Evolutionary conservation across 2,888 invertebrate species (phyloP).

Genomic region (Rotaria sp.): DNA sequence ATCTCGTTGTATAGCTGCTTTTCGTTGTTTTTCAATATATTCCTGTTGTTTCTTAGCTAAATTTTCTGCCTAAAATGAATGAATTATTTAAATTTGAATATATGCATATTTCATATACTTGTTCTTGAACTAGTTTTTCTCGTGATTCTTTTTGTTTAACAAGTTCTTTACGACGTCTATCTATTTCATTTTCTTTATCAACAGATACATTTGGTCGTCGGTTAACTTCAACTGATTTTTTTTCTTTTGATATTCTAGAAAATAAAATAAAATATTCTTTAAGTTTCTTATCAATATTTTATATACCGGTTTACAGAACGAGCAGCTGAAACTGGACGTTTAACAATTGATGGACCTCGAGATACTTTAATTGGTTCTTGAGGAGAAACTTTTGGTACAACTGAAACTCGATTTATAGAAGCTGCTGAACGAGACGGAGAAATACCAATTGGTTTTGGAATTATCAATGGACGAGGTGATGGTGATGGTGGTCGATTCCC

Average conservation of each 20-base stretch:
- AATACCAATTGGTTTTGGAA: not conserved
- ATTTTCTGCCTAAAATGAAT: not conserved
- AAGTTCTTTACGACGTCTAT: not conserved
- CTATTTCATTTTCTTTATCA: slow-evolving; percentile 16
- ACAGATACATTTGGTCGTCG: not conserved
- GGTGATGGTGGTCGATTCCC: not conserved
- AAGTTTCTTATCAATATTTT: not conserved
- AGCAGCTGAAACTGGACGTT: not conserved
- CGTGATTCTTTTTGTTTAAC: not conserved
- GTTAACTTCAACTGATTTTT: not conserved
- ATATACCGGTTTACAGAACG: not conserved
- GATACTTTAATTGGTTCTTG: not conserved
- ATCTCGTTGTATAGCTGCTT: not conserved
- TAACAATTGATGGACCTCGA: not conserved
- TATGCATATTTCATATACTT: not conserved
- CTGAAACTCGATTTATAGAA: not conserved
- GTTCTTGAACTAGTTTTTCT: not conserved
- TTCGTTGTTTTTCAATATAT: not conserved
- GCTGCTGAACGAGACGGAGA: not conserved
- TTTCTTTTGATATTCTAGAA: not conserved
- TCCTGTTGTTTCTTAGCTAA: not conserved
- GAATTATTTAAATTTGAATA: too few relatives aligned
- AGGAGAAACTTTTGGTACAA: not conserved
- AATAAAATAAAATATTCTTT: not conserved
- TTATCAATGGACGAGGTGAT: not conserved